Base-by-base conservation (phyloP, 2,888 invertebrate species). In the Mythimna loreyi region DNA sequence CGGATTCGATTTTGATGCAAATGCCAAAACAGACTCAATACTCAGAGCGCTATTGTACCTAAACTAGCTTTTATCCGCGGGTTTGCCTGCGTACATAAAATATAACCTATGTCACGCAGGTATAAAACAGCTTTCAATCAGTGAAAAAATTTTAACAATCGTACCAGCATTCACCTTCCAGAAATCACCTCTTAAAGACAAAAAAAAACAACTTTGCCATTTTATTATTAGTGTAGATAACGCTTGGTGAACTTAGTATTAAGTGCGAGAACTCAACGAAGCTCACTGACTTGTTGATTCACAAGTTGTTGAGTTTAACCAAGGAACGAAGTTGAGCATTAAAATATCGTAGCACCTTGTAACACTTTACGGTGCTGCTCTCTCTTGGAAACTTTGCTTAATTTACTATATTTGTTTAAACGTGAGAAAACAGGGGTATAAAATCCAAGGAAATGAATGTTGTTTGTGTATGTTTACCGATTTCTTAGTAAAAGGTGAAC, bases 201-300 rank as follows among this genome's bases (percentile, higher is more conserved):
- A n/a, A n/a, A n/a, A n/a, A n/a, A n/a, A n/a, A n/a, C n/a, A n/a
- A n/a, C n/a, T n/a, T n/a, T n/a, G n/a, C n/a, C 28, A 3, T 4
- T 28, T 28, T 28, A 28, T 28, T 28, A 4, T 28, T 28, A 28
- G 28, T 28, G 4, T 28, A 28, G 28, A 8, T 5, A 33, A 33
- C 52, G 66, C 53, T 61, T 49, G 57, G 64, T 67, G 61, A 80
- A 71, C 59, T 82, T 59, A 64, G 52, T 68, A 68, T 70, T 67
- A 72, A 70, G 64, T 76, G 75, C 68, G 67, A 60, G 62, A 67
- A 74, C 67, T 71, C 56, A 71, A 68, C 68, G 57, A 67, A 58
- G 52, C 69, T 65, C 43, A 66, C 65, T 60, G 77, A 89, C 88
- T 89, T 88, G 88, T 89, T 89, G 88, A 87, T 86, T 88, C 87